These are phyloP conservation scores for Sipha maydis DNA, from an alignment of 2,888 invertebrate genomes.

Conservation along the genomic window DNA sequence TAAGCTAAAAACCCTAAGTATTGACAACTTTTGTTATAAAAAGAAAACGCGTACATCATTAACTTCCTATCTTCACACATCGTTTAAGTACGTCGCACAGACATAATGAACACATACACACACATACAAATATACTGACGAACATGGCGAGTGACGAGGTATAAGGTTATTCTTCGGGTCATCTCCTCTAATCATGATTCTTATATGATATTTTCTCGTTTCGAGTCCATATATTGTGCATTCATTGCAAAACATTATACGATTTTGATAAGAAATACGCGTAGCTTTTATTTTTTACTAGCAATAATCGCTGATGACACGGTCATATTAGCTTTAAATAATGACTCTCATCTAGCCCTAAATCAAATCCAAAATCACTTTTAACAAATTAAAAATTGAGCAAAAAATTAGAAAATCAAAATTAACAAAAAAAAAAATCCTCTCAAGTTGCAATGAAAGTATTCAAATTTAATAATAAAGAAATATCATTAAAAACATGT, in stretches of 20 bases:
- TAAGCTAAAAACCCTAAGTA: neutral
- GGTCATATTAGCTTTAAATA: too few species aligned
- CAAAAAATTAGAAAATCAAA: too few species aligned
- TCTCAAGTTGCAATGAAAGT: too few species aligned
- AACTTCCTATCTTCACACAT: neutral
- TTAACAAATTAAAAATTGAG: too few species aligned
- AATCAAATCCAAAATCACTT: too few species aligned
- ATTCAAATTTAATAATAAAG: too few species aligned
- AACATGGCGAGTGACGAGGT: neutral
- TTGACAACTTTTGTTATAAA: neutral
- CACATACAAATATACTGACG: neutral
- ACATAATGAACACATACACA: neutral
- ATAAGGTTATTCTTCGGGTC: constrained; percentile 30
- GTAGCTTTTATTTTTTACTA: neutral
- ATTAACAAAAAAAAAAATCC: too few species aligned
- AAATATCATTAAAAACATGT: too few species aligned
- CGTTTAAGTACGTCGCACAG: neutral
- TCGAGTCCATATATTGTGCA: neutral
- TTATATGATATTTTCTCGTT: constrained; percentile 17
- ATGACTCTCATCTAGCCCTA: too few species aligned
- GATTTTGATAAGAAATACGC: neutral
- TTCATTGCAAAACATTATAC: neutral
- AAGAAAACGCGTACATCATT: neutral
- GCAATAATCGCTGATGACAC: too few species aligned
- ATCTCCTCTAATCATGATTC: constrained; percentile 3